phyloP scores from a whole-genome alignment of 2,113 vertebrate species.

The Phaethornis superciliosus region DNA sequence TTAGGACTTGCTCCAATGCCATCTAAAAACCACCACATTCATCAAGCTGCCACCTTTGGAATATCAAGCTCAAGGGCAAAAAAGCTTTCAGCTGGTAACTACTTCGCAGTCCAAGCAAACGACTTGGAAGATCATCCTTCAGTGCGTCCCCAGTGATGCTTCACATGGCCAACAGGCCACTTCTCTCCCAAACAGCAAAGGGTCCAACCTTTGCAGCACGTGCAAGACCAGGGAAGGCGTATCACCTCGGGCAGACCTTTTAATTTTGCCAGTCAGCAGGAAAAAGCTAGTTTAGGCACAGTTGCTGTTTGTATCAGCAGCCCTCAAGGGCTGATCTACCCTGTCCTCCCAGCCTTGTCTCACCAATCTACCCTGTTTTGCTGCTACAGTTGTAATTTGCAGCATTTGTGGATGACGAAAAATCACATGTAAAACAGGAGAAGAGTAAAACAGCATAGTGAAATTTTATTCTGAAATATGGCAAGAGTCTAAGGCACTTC shows the following conservation, averaged over 20 bases:
- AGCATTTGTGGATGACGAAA: neutral
- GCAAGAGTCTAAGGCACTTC: constrained; percentile 91
- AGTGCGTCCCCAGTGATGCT: neutral
- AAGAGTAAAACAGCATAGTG: constrained; percentile 65
- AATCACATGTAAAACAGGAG: constrained; percentile 26
- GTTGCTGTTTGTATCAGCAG: neutral
- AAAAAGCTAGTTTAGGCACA: neutral
- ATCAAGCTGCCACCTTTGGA: neutral
- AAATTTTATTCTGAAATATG: constrained; percentile 91
- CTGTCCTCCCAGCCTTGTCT: neutral
- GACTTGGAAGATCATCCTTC: neutral
- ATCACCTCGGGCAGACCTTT: neutral
- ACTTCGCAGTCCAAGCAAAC: neutral
- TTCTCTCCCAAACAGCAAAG: neutral
- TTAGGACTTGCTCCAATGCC: neutral
- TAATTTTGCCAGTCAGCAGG: neutral
- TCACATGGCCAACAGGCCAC: neutral
- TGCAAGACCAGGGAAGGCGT: neutral
- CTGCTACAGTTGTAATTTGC: neutral
- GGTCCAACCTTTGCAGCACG: neutral
- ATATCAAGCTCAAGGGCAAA: neutral
- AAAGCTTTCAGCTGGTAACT: neutral
- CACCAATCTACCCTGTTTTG: neutral
- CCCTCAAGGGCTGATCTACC: neutral
- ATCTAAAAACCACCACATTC: neutral